Evolutionary conservation across 2,888 invertebrate genomes (phyloP).

Genomic region (Synanthedon myopaeformis): DNA sequence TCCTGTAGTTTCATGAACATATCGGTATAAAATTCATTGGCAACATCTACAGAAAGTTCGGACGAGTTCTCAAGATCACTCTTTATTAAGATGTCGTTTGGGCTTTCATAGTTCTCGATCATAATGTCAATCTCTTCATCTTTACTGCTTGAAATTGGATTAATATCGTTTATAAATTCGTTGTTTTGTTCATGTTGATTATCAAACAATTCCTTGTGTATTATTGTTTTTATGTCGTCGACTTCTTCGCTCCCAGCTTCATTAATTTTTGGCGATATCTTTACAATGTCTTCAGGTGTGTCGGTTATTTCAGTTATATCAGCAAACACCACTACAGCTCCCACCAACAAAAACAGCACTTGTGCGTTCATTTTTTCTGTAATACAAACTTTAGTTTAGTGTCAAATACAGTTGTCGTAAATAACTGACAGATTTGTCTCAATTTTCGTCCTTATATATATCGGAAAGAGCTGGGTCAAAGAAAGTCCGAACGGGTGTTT

Average conservation of each 20-base stretch:
- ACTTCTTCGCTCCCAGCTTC: slow-evolving; percentile 25
- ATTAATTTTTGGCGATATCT: slow-evolving; percentile 14
- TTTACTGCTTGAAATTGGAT: slow-evolving; percentile 11
- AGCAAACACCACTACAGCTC: slow-evolving; percentile 29
- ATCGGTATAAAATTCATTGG: slow-evolving; percentile 18
- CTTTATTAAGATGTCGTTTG: slow-evolving; percentile 9
- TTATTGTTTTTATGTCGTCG: slow-evolving; percentile 10
- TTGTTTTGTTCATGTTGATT: slow-evolving; percentile 22
- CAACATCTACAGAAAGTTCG: slow-evolving; percentile 9
- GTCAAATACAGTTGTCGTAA: too few species aligned
- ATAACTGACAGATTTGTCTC: too few species aligned
- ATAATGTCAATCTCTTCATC: slow-evolving; percentile 27
- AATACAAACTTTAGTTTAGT: slow-evolving; percentile 9
- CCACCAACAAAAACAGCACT: slow-evolving; percentile 26
- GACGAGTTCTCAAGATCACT: slow-evolving; percentile 8
- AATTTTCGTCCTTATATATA: slow-evolving; percentile 25
- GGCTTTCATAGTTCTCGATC: slow-evolving; percentile 24
- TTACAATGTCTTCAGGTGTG: slow-evolving; percentile 13
- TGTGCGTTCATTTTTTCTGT: slow-evolving; percentile 48
- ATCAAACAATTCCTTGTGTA: slow-evolving; percentile 3
- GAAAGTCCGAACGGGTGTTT: slow-evolving; percentile 28
- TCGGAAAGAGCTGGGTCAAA: slow-evolving; percentile 39
- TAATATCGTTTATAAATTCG: slow-evolving; percentile 13
- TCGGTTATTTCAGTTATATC: slow-evolving; percentile 9
- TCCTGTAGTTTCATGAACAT: slow-evolving; percentile 29